These are phyloP conservation scores for Ochotona curzoniae DNA, from an alignment of 2,113 vertebrate genomes.

Conservation along the genomic window DNA sequence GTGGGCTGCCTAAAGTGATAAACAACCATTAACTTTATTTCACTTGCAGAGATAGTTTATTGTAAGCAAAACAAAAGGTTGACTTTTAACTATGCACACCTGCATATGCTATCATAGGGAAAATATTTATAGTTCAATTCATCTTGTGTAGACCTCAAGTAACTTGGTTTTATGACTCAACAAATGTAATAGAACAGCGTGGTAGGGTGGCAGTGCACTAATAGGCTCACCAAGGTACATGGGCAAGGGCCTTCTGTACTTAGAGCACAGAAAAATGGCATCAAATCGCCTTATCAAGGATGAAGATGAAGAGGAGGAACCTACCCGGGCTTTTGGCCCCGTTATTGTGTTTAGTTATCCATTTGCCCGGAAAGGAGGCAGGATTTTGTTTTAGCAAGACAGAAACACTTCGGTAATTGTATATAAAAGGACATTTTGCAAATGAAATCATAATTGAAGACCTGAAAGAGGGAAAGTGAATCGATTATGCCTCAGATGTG, in stretches of 20 bases:
- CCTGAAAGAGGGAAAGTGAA: background rate
- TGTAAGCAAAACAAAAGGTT: conserved; percentile 64
- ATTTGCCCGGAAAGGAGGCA: background rate
- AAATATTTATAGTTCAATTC: conserved; percentile 39
- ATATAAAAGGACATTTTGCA: background rate
- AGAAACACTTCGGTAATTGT: background rate
- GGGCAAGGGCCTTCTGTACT: no score
- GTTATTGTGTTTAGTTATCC: background rate
- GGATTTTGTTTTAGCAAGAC: background rate
- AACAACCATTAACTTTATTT: conserved; percentile 51
- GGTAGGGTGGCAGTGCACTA: background rate
- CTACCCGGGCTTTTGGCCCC: background rate
- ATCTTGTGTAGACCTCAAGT: conserved; percentile 43
- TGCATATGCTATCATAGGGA: conserved; percentile 42
- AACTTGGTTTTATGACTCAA: conserved; percentile 27
- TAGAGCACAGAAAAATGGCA: background rate
- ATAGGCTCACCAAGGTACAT: background rate
- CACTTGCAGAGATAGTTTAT: conserved; percentile 53
- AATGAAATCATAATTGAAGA: background rate
- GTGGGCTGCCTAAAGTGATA: conserved; percentile 34
- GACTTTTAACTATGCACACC: conserved; percentile 43
- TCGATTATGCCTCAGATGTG: background rate
- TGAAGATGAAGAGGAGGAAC: background rate
- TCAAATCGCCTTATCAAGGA: background rate
- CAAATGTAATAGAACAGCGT: background rate